Conservation (phyloP, 1,140 invertebrate species). For the Pseudoatta argentina region DNA sequence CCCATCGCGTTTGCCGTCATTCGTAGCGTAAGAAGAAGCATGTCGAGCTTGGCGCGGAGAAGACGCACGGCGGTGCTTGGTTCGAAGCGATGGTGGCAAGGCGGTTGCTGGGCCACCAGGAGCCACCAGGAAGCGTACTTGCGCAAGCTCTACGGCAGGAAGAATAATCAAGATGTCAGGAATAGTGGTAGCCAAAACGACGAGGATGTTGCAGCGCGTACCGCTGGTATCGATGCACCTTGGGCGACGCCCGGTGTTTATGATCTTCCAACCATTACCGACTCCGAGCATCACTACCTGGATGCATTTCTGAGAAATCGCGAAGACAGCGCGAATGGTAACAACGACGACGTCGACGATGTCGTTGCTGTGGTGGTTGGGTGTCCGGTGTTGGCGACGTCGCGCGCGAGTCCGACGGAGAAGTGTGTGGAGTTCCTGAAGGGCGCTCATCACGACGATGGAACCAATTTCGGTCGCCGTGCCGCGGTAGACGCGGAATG, state of each 20-base stretch:
- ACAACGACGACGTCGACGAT: conserved; percentile 44
- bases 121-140: conserved; percentile 85
- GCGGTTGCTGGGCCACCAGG: conserved; percentile 85
- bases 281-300: conserved; percentile 79
- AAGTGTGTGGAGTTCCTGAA: conserved; percentile 85
- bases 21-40: conserved; percentile 60
- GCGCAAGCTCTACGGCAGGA: conserved; percentile 83
- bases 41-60: conserved; percentile 83
- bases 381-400: conserved; percentile 75
- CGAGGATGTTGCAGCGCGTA: conserved; percentile 51
- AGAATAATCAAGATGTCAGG: conserved; percentile 73
- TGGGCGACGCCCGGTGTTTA: conserved; percentile 76
- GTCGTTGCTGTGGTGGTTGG: conserved; percentile 63
- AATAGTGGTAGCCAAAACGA: conserved; percentile 53
- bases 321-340: conserved; percentile 22
- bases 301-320: conserved; percentile 80
- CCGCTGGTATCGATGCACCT: conserved; percentile 63
- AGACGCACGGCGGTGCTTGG: conserved; percentile 81
- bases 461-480: conserved; percentile 65
- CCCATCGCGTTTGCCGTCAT: conserved; percentile 8
- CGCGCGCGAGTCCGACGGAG: conserved; percentile 83
- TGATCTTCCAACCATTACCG: conserved; percentile 72
- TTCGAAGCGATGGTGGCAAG: conserved; percentile 85
- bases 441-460: conserved; percentile 75
- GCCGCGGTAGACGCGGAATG: conserved; percentile 61